Evolutionary conservation across 2,888 invertebrate genomes (phyloP).

Genomic region (Dione vanillae): DNA sequence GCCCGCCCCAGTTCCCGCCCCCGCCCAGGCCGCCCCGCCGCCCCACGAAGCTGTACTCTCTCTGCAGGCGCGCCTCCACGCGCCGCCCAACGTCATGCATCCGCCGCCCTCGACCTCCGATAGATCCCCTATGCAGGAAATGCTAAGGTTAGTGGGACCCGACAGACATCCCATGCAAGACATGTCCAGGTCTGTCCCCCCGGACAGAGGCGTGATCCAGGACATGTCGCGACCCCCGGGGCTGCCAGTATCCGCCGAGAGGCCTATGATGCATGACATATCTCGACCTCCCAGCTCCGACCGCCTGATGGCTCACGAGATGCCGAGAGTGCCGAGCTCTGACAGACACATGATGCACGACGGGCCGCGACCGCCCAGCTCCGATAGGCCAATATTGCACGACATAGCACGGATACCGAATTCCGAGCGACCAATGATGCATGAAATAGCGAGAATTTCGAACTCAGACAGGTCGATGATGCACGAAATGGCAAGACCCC

Average conservation of each 20-base stretch:
- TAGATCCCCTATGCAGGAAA: slow-evolving; percentile 39
- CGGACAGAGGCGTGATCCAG: slow-evolving; percentile 31
- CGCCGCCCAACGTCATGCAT: slow-evolving; percentile 24
- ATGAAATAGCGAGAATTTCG: background rate
- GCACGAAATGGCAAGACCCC: slow-evolving; percentile 32
- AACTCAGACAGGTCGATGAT: slow-evolving; percentile 32
- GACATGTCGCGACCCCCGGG: slow-evolving; percentile 31
- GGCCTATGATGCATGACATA: slow-evolving; percentile 12
- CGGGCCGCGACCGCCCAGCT: slow-evolving; percentile 21
- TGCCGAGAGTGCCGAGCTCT: slow-evolving; percentile 18
- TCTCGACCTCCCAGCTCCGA: slow-evolving; percentile 20
- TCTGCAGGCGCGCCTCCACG: slow-evolving; percentile 23
- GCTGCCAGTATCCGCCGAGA: background rate
- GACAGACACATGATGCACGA: slow-evolving; percentile 35
- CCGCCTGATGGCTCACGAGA: slow-evolving; percentile 22
- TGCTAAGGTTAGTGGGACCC: slow-evolving; percentile 28
- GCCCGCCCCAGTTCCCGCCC: slow-evolving; percentile 78
- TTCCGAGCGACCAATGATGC: background rate
- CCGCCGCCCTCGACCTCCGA: slow-evolving; percentile 30
- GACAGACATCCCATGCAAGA: slow-evolving; percentile 38
- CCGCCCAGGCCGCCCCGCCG: slow-evolving; percentile 78
- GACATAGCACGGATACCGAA: background rate
- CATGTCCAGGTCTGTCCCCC: slow-evolving; percentile 28
- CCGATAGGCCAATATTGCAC: slow-evolving; percentile 33
- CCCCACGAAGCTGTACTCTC: slow-evolving; percentile 37